Evolutionary conservation across 2,888 invertebrate species (phyloP).

Genomic region (Liopterus haemorrhoidalis): DNA sequence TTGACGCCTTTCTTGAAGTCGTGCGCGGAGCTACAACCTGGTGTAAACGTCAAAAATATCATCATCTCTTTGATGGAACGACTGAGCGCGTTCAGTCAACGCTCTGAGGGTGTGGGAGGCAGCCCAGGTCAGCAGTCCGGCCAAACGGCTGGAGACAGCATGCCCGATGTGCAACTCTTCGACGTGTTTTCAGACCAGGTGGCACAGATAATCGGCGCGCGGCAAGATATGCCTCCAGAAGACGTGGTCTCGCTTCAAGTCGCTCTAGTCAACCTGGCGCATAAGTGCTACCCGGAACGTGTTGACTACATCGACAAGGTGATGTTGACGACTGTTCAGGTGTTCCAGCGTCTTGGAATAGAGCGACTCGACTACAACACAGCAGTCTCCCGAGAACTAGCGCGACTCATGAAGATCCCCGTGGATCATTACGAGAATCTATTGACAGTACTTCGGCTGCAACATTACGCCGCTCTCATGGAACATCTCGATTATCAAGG

Average conservation of each 20-base stretch:
- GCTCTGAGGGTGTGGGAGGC: conserved; percentile 55
- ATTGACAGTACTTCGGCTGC: conserved; percentile 76
- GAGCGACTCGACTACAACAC: conserved; percentile 73
- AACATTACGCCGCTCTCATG: conserved; percentile 80
- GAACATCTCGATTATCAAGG: conserved; percentile 85
- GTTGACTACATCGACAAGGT: conserved; percentile 95
- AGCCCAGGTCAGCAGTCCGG: conserved; percentile 13
- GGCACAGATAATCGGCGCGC: conserved; percentile 86
- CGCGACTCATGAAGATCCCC: conserved; percentile 88
- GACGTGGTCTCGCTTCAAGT: conserved; percentile 95
- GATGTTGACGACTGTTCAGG: conserved; percentile 75
- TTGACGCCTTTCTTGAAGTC: conserved; percentile 92
- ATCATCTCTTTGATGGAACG: conserved; percentile 94
- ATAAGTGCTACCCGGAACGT: conserved; percentile 93
- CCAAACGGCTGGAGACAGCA: conserved; percentile 11
- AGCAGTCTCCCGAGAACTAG: conserved; percentile 86
- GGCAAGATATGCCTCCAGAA: conserved; percentile 91
- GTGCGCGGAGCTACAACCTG: conserved; percentile 91
- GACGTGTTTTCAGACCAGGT: conserved; percentile 98
- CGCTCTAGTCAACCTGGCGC: conserved; percentile 86
- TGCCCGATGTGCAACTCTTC: conserved; percentile 81
- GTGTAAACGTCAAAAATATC: conserved; percentile 97
- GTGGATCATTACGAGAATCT: conserved; percentile 92
- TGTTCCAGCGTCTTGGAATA: conserved; percentile 82
- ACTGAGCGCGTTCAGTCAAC: conserved; percentile 76